Evolutionary conservation across 2,888 invertebrate genomes (phyloP).

Genomic region (Hemicrepidius hirtus): DNA sequence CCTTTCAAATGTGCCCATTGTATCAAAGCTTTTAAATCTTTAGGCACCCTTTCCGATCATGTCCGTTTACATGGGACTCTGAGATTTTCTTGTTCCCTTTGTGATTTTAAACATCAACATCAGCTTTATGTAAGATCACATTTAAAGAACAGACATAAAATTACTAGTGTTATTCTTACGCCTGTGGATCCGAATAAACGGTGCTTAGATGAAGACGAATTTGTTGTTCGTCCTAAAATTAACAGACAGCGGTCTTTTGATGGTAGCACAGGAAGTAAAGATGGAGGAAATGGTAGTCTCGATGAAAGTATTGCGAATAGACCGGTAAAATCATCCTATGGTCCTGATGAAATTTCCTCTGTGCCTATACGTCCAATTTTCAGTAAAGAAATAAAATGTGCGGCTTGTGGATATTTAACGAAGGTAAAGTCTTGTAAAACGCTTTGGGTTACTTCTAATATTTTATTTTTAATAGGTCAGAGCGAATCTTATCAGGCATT

Average conservation of each 20-base stretch:
- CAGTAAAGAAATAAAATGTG: constrained; percentile 77
- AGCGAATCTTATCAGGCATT: constrained; percentile 82
- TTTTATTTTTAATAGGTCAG: constrained; percentile 71
- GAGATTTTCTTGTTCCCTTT: constrained; percentile 77
- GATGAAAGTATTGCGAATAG: background rate
- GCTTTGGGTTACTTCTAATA: background rate
- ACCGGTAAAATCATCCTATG: constrained; percentile 66
- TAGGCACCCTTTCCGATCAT: constrained; percentile 74
- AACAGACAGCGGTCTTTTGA: constrained; percentile 32
- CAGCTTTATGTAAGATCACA: constrained; percentile 68
- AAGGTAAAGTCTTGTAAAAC: constrained; percentile 72
- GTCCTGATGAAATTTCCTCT: constrained; percentile 78
- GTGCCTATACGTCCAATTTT: constrained; percentile 81
- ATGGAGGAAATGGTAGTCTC: background rate
- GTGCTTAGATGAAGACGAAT: constrained; percentile 72
- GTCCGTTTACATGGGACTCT: constrained; percentile 76
- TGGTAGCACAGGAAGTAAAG: background rate
- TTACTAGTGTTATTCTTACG: constrained; percentile 68
- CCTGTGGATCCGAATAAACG: constrained; percentile 72
- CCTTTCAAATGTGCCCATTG: constrained; percentile 75
- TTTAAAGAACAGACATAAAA: constrained; percentile 74
- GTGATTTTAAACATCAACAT: constrained; percentile 70
- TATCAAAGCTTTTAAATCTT: constrained; percentile 70
- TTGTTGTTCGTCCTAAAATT: constrained; percentile 70
- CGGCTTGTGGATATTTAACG: constrained; percentile 80